Conservation (phyloP, 2,797 vertebrate genomes). For the Eleutherodactylus coqui region DNA sequence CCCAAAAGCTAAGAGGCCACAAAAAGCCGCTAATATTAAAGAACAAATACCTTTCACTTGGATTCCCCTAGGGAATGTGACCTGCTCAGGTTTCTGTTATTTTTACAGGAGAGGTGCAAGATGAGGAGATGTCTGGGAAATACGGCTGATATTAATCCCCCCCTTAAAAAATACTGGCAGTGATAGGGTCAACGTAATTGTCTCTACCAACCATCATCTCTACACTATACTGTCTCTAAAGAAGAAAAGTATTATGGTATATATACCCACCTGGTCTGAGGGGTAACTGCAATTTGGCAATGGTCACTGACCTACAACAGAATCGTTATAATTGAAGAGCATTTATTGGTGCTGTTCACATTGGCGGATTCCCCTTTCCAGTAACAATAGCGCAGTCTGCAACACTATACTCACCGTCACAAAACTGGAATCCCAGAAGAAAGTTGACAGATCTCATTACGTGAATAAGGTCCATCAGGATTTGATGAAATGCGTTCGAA, state of each 20-base stretch:
- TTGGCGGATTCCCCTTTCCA: no score
- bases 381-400: neutral
- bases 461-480: neutral
- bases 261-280: neutral
- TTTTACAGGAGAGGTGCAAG: constrained; percentile 56
- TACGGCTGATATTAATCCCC: constrained; percentile 1
- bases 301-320: neutral
- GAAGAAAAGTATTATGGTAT: neutral
- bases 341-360: no score
- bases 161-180: neutral
- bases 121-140: constrained; percentile 53
- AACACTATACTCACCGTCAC: neutral
- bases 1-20: constrained; percentile 68
- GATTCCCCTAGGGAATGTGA: constrained; percentile 71
- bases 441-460: neutral
- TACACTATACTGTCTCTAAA: neutral
- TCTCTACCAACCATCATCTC: neutral
- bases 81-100: constrained; percentile 72
- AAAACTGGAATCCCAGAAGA: neutral
- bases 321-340: no score
- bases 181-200: constrained; percentile 33
- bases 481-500: neutral
- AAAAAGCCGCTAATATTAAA: constrained; percentile 73
- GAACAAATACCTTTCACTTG: constrained; percentile 73
- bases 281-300: neutral